Evolutionary conservation across 2,797 vertebrate genomes (phyloP), one percentile per base, ranked within the genome.

Genomic region (Calcarius lapponicus): DNA sequence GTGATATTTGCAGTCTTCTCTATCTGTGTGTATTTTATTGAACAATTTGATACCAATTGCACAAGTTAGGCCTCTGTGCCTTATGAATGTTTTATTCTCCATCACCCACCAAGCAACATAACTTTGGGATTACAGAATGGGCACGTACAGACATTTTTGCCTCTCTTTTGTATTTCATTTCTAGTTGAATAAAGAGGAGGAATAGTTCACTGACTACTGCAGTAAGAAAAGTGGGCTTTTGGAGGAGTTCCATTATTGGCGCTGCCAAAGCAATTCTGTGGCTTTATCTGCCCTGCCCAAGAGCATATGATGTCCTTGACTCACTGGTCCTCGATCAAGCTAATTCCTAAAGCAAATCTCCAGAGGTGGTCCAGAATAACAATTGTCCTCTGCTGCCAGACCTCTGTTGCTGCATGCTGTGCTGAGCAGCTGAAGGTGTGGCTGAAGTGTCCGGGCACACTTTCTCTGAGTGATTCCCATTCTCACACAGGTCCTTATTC

Each of bases 41-140:
- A 90, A 70, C 51, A 25, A 56, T 88, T 93, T 81, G 48, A 79
- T 91, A 92, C 45, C 81, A 86, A 50, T 64, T 86, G 80, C 48
- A 57, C 34, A 70, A 91, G 84, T 85, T 83, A 90, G 76, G 64
- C 31, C 31, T 91, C 80, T 89, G 50, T 86, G 45, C 53, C 47
- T 94, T 72, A 88, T 82, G 61, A 93, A 82, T 61, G 31, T 75
- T 93, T 94, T 93, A 90, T 82, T 92, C 80, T 62, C 53, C 2
- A 0, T 50, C 70, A 93, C n/a, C 50, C 36, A 64, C 62, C 29
- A 60, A 56, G 18, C 50, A 36, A 60, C 45, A 78, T 72, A 88
- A 91, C 38, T 85, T 91, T 82, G 70, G n/a, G 72, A 60, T 88
- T 74, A 47, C 38, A 92, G 65, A 85, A 94, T 66, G 54, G 82